Percentiles rank a stretch among this genome's conserved stretches.
These are phyloP conservation scores for Ricordea florida DNA, from an alignment of 92 coral and sea anemone genomes.

Conservation along the genomic window DNA sequence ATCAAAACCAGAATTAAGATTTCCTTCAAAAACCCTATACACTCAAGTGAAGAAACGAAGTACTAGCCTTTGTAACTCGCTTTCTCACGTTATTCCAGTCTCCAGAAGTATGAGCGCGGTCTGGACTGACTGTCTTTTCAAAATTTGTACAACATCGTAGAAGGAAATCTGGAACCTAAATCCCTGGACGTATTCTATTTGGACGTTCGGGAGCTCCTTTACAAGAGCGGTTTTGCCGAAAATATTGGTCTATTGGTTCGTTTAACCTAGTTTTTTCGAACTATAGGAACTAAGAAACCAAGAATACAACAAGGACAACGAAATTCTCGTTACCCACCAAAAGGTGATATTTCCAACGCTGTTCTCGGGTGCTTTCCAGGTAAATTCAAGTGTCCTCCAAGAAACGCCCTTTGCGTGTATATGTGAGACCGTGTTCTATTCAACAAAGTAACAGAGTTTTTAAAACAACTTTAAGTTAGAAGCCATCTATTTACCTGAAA, in stretches of 20 bases:
- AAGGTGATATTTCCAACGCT: conserved; percentile 60
- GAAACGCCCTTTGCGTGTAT: background rate
- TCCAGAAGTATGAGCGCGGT: too few species aligned
- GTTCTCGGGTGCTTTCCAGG: conserved; percentile 55
- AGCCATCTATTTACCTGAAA: background rate
- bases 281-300: too few species aligned
- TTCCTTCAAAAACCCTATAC: background rate
- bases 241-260: too few species aligned
- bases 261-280: too few species aligned
- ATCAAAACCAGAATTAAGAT: background rate
- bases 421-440: conserved; percentile 60
- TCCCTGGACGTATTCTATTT: too few species aligned
- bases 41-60: background rate
- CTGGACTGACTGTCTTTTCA: too few species aligned
- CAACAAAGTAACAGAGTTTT: background rate
- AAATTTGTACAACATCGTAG: too few species aligned
- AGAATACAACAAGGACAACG: too few species aligned
- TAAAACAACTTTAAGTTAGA: too few species aligned
- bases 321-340: conserved; percentile 46
- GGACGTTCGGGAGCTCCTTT: too few species aligned
- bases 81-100: background rate
- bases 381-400: conserved; percentile 17
- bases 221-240: too few species aligned
- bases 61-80: background rate
- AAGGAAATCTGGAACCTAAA: too few species aligned